Base-by-base conservation (phyloP, 2,888 invertebrate species). In the Allacma fusca region DNA sequence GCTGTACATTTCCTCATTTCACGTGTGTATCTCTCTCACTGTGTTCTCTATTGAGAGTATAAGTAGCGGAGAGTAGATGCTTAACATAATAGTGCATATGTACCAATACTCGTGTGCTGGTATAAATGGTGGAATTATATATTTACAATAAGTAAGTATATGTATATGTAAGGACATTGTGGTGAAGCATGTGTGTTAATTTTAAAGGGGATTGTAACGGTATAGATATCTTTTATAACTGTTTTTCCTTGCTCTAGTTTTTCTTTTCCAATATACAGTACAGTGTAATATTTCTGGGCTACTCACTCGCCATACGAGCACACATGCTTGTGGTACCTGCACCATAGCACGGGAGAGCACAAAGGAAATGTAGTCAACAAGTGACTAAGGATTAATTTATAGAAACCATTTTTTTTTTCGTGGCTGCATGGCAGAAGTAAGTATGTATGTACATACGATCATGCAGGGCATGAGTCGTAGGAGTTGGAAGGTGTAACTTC, bases 241-340 rank as follows among this genome's bases (percentile, higher is more conserved):
- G 74, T 74, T 74, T 74, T 74, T 65, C 74, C 65, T 65, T 74
- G 74, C 74, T 74, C 74, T 74, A 74, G 74, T 74, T 74, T 74
- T 34, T 44, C 26, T 13, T 40, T 19, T 67, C 28, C 23, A 24
- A 16, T 67, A 13, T 34, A 67, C 19, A 28, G 29, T 16, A 62
- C 24, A 12, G 5, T 26, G 24, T 4, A 57, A 19, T 21, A 2
- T 21, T 16, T 19, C 57, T 21, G n/a, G 57, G 57, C 34, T 34
- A 57, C 57, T 57, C 57, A 57, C 7, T 57, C 57, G 21, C 57
- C 57, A 16, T 57, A 7, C 13, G 5, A 4, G 21, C 16, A 57
- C 16, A 16, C 16, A 57, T 57, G 57, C 57, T 57, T 57, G 57
- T n/a, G n/a, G n/a, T 21, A 34, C 34, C 4, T 34, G 34, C 34